These are phyloP conservation scores for Illadopsis cleaveri DNA, from an alignment of 2,113 vertebrate genomes.

Conservation along the genomic window DNA sequence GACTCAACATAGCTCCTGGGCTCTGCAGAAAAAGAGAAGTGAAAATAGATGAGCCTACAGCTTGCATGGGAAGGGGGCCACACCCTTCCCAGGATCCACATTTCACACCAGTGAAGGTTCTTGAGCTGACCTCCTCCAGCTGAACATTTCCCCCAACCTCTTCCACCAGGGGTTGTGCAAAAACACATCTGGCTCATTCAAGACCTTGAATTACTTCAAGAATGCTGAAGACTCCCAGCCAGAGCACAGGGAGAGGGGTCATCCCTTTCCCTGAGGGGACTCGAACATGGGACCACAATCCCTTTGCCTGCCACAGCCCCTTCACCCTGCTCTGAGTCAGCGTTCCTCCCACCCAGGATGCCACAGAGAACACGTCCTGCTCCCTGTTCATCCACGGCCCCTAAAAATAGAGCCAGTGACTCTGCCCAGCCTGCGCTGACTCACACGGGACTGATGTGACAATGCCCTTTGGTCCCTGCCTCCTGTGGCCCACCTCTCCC, in stretches of 20 bases:
- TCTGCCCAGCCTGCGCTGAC: neutral
- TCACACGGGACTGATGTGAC: neutral
- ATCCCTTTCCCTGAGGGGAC: neutral
- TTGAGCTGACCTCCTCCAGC: neutral
- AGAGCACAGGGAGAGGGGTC: neutral
- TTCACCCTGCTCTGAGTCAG: neutral
- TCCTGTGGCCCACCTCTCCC: neutral
- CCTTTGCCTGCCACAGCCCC: neutral
- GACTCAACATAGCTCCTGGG: constrained; percentile 95
- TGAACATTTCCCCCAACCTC: neutral
- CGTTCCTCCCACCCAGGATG: neutral
- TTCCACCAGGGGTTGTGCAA: neutral
- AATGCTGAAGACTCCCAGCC: neutral
- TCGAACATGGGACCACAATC: fast-evolving
- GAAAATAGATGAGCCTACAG: neutral
- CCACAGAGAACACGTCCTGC: neutral
- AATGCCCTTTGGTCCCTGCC: neutral
- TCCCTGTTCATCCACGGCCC: neutral
- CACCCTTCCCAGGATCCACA: neutral
- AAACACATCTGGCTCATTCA: neutral
- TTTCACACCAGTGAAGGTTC: neutral
- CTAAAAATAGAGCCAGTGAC: neutral
- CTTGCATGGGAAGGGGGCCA: neutral
- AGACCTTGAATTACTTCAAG: neutral
- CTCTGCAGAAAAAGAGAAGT: constrained; percentile 69